Conservation (phyloP, 2,113 vertebrate genomes). For the Perca fluviatilis region DNA sequence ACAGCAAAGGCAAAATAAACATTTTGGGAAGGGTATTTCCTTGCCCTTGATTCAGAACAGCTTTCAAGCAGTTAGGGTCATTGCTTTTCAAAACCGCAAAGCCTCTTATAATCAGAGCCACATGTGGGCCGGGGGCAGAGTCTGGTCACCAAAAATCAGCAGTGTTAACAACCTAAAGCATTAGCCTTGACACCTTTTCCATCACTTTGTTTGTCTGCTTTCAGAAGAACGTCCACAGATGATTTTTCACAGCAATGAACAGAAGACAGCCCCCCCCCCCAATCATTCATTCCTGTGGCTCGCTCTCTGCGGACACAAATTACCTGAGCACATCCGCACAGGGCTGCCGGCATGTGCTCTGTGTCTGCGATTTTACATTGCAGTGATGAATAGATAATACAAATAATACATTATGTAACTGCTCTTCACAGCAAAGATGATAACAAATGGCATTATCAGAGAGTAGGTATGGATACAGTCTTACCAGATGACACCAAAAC, state of each 20-base stretch:
- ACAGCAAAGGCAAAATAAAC: slow-evolving; percentile 56
- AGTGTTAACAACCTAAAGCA: slow-evolving; percentile 63
- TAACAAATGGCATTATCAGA: slow-evolving; percentile 19
- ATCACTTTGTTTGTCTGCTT: slow-evolving; percentile 71
- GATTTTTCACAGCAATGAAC: slow-evolving; percentile 61
- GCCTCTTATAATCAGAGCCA: slow-evolving; percentile 67
- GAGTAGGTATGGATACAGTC: slow-evolving; percentile 5
- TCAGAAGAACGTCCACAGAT: slow-evolving; percentile 53
- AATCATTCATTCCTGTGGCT: slow-evolving; percentile 35
- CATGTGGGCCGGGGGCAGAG: slow-evolving; percentile 60
- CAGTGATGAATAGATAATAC: slow-evolving; percentile 8
- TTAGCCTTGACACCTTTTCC: slow-evolving; percentile 66
- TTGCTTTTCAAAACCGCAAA: slow-evolving; percentile 57
- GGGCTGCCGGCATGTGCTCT: slow-evolving; percentile 19
- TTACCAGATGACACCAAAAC: slow-evolving; percentile 19
- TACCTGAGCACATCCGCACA: slow-evolving; percentile 51
- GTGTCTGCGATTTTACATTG: slow-evolving; percentile 9
- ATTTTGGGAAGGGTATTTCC: slow-evolving; percentile 54
- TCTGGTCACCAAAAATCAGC: slow-evolving; percentile 63
- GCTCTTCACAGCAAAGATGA: slow-evolving; percentile 7
- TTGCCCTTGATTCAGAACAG: slow-evolving; percentile 65
- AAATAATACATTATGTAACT: background rate
- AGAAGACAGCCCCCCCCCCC: background rate
- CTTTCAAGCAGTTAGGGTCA: slow-evolving; percentile 63
- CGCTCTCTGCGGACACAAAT: slow-evolving; percentile 45